phyloP scores from a whole-genome alignment of 2,797 vertebrate species.

The Acrossocheilus wenchowensis region DNA sequence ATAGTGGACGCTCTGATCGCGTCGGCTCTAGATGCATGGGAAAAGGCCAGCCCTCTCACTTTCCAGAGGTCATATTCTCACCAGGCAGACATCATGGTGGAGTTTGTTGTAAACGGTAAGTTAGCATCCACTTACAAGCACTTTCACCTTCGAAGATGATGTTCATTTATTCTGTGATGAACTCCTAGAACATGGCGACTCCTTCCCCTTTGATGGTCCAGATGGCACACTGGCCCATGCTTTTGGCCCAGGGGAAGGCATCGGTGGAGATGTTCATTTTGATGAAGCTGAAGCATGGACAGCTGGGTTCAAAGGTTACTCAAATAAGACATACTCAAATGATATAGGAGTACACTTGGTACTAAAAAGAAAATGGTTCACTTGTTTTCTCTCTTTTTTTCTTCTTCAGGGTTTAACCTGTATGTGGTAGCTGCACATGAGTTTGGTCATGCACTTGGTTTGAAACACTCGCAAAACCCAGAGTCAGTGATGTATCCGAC shows the following conservation, averaged over 20 bases:
- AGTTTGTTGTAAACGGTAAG: conserved; percentile 76
- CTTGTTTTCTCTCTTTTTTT: conserved; percentile 6
- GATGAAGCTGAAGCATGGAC: conserved; percentile 81
- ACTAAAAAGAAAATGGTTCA: not conserved
- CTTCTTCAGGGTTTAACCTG: conserved; percentile 77
- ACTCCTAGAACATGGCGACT: conserved; percentile 76
- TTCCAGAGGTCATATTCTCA: conserved; percentile 71
- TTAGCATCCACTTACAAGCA: conserved; percentile 11
- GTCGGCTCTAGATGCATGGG: conserved; percentile 74
- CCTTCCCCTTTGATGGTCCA: conserved; percentile 82
- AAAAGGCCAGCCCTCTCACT: conserved; percentile 69
- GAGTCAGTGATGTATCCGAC: conserved; percentile 82
- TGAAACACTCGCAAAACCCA: conserved; percentile 80
- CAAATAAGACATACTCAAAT: not conserved
- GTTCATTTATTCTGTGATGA: not conserved
- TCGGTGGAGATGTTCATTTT: conserved; percentile 82
- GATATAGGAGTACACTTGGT: not conserved
- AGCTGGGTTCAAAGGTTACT: conserved; percentile 64
- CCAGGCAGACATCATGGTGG: conserved; percentile 74
- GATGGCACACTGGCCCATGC: conserved; percentile 80
- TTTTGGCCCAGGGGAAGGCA: conserved; percentile 73
- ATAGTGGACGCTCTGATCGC: conserved; percentile 75
- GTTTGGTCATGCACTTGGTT: conserved; percentile 84
- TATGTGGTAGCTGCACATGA: conserved; percentile 81
- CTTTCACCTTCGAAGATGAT: not conserved